Conservation (phyloP, 1,140 invertebrate species). For the Halotydeus destructor region DNA sequence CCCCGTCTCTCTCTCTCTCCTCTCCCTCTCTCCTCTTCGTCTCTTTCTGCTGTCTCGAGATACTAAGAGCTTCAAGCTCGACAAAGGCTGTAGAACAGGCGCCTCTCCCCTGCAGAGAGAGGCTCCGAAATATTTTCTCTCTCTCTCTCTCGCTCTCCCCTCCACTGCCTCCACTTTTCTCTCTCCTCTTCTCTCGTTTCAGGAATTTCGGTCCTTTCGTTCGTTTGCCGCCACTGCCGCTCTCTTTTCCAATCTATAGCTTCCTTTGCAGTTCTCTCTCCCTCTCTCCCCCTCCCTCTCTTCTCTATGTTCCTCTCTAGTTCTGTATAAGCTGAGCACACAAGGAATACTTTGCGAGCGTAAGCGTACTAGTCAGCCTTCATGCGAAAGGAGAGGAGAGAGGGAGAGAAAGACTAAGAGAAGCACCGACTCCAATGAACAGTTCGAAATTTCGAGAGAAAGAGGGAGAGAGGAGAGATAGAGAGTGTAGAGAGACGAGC, state of each 20-base stretch:
- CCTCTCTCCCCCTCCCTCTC: conserved; percentile 3
- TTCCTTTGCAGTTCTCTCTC: neutral
- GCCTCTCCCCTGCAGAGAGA: neutral
- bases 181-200: too few relatives aligned
- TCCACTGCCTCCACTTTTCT: neutral
- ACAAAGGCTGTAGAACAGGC: neutral
- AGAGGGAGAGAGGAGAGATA: neutral
- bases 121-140: neutral
- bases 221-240: too few relatives aligned
- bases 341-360: neutral
- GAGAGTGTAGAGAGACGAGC: neutral
- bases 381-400: neutral
- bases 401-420: neutral
- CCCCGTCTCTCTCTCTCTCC: too few relatives aligned
- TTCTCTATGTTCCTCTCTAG: neutral
- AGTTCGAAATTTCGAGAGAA: too few relatives aligned
- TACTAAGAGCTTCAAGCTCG: too few relatives aligned
- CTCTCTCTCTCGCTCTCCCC: neutral
- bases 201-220: too few relatives aligned
- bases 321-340: neutral
- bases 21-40: too few relatives aligned
- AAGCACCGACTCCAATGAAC: neutral
- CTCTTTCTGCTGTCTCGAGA: too few relatives aligned
- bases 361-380: neutral
- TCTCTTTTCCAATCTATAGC: neutral